phyloP scores from a whole-genome alignment of 2,797 vertebrate species.

The Myiothlypis chrysogaster region DNA sequence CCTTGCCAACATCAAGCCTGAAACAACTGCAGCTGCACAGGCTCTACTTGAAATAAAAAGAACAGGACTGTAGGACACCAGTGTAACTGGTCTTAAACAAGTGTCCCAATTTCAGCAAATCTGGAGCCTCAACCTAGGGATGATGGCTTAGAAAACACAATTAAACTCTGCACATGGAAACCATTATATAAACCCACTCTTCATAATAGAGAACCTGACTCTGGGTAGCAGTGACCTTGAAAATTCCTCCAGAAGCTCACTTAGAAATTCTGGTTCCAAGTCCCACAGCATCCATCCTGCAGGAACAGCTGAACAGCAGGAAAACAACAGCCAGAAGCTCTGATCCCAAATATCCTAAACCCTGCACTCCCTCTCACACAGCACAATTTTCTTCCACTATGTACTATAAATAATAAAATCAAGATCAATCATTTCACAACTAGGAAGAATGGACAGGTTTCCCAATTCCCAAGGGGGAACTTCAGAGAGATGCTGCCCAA shows the following conservation, averaged over 20 bases:
- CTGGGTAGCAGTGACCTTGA: neutral
- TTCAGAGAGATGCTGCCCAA: neutral
- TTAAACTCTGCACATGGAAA: neutral
- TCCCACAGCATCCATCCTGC: neutral
- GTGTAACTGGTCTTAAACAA: neutral
- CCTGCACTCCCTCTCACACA: neutral
- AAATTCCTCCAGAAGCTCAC: neutral
- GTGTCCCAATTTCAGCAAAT: neutral
- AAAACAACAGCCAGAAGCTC: neutral
- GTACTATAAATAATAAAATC: neutral
- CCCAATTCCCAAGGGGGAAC: neutral
- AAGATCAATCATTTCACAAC: neutral
- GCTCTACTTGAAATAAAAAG: neutral
- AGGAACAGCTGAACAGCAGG: neutral
- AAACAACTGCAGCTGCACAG: neutral
- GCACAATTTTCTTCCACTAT: neutral
- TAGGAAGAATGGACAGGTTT: neutral
- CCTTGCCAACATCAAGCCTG: neutral
- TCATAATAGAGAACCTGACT: neutral
- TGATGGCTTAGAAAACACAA: neutral
- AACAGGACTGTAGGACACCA: neutral
- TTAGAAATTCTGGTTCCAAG: neutral
- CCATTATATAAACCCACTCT: neutral
- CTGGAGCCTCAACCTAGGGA: neutral
- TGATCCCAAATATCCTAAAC: neutral